Evolutionary conservation across 1,140 invertebrate species (phyloP).

Genomic region (Leptinotarsa defecta): DNA sequence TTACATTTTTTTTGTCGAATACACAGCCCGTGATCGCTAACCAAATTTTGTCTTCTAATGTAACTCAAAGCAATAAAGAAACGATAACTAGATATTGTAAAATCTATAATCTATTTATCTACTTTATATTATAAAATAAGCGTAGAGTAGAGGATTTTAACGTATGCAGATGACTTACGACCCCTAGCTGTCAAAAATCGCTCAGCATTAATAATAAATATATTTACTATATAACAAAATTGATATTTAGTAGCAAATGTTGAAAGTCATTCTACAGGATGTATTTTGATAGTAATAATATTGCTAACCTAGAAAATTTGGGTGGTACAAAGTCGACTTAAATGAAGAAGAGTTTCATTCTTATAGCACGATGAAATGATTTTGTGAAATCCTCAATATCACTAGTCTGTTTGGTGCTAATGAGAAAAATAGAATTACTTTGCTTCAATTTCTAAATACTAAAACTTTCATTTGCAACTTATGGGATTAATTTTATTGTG

Average conservation of each 20-base stretch:
- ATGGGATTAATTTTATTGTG: too few relatives aligned
- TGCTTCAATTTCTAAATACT: too few relatives aligned
- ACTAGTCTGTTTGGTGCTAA: too few relatives aligned
- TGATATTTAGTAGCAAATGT: constrained; percentile 51
- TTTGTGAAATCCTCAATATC: too few relatives aligned
- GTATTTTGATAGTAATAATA: not conserved
- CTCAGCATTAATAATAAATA: constrained; percentile 55
- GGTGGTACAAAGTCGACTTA: too few relatives aligned
- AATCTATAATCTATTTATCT: constrained; percentile 52
- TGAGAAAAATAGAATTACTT: too few relatives aligned
- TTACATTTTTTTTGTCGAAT: not conserved
- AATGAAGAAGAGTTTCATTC: too few relatives aligned
- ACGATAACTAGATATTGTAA: constrained; percentile 51
- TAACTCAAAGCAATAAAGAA: constrained; percentile 58
- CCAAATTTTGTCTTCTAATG: constrained; percentile 56
- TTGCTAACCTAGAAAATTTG: too few relatives aligned
- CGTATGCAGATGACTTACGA: constrained; percentile 46
- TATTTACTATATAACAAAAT: constrained; percentile 50
- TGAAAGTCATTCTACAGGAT: constrained; percentile 43
- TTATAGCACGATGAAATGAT: too few relatives aligned
- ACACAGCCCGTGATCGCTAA: constrained; percentile 29
- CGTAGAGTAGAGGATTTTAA: constrained; percentile 41
- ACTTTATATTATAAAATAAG: constrained; percentile 44
- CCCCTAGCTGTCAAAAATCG: constrained; percentile 51
- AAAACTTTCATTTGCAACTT: too few relatives aligned